These are phyloP conservation scores for Hemichromis elongatus DNA, from an alignment of 2,113 vertebrate genomes.

Conservation along the genomic window DNA sequence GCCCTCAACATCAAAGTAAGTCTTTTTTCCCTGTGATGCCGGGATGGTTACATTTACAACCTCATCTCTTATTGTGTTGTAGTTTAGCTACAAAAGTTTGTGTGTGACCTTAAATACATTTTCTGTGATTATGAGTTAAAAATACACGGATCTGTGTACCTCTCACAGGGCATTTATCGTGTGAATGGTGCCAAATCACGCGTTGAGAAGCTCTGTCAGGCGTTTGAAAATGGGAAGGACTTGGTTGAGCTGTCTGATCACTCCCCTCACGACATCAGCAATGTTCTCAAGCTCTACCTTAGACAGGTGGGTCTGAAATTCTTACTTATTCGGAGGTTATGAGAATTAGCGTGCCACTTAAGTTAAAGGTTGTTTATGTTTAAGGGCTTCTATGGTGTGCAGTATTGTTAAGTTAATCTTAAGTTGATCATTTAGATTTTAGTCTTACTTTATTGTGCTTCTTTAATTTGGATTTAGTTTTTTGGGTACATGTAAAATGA, in stretches of 20 bases:
- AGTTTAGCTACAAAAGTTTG: background rate
- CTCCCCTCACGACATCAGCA: slow-evolving; percentile 94
- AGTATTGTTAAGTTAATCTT: background rate
- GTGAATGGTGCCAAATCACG: slow-evolving; percentile 95
- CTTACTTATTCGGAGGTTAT: background rate
- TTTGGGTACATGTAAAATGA: background rate
- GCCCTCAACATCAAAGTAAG: slow-evolving; percentile 90
- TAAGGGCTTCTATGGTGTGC: background rate
- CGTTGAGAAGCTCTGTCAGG: slow-evolving; percentile 96
- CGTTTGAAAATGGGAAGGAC: slow-evolving; percentile 97
- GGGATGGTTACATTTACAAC: background rate
- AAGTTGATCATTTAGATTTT: background rate
- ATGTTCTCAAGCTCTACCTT: slow-evolving; percentile 95
- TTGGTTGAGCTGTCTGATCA: slow-evolving; percentile 93
- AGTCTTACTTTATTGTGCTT: background rate
- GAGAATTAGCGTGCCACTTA: background rate
- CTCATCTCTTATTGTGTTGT: background rate
- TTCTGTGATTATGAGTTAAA: background rate
- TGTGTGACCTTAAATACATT: background rate
- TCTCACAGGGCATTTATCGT: slow-evolving; percentile 89
- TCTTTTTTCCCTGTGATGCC: background rate
- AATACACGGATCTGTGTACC: background rate
- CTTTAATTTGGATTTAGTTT: background rate
- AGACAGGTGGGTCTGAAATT: slow-evolving; percentile 79
- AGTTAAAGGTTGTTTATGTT: background rate